These are phyloP conservation scores for Gymnogyps californianus DNA, from an alignment of 2,113 vertebrate species.

Conservation along the genomic window DNA sequence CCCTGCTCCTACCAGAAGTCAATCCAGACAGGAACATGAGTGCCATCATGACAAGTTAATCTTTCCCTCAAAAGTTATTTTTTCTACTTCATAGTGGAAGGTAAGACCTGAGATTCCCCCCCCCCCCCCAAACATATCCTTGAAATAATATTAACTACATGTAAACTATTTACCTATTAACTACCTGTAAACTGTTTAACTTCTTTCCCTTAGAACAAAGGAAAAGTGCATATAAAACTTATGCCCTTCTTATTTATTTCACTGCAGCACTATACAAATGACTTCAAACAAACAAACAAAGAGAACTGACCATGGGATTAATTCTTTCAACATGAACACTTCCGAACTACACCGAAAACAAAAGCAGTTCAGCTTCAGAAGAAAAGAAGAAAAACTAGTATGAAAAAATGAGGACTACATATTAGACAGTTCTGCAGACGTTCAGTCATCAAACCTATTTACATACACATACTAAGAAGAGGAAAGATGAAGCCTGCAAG, in stretches of 20 bases:
- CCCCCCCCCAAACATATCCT: background rate
- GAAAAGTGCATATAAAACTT: background rate
- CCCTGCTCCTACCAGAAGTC: background rate
- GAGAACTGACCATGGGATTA: background rate
- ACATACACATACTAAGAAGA: background rate
- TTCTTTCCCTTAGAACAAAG: background rate
- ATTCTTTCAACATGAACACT: background rate
- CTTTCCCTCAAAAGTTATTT: background rate
- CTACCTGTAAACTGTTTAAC: background rate
- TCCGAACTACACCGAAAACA: background rate
- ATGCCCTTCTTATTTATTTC: background rate
- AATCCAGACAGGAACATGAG: background rate
- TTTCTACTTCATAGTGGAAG: background rate
- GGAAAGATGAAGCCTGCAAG: background rate
- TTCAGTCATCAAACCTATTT: background rate
- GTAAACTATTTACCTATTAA: too few species aligned
- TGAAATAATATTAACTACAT: background rate
- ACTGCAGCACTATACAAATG: background rate
- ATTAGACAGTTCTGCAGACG: background rate
- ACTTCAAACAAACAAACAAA: background rate
- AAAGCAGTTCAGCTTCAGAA: background rate
- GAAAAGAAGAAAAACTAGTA: background rate
- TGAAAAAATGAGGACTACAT: background rate
- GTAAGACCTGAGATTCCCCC: background rate
- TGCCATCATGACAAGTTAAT: background rate